Conservation (phyloP, 2,888 invertebrate species). For the Oxyteleia sp. region DNA sequence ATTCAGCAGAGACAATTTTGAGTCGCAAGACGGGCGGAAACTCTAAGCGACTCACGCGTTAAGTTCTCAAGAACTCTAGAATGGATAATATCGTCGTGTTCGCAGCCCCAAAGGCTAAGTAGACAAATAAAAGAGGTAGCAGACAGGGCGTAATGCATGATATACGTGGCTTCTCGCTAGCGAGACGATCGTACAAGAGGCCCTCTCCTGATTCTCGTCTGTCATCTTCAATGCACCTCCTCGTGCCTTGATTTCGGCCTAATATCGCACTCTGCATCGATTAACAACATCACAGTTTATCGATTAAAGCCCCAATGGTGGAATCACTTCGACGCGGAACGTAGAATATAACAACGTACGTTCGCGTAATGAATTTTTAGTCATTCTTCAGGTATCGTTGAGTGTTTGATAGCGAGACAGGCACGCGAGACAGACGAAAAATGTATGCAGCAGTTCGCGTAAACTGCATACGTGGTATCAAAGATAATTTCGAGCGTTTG, state of each 20-base stretch:
- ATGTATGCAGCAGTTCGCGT: neutral
- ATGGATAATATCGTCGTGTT: conserved; percentile 83
- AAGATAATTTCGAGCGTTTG: no score
- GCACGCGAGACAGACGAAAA: conserved; percentile 1
- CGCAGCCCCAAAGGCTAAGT: conserved; percentile 73
- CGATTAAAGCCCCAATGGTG: no score
- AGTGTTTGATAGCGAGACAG: conserved; percentile 9
- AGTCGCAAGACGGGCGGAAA: conserved; percentile 59
- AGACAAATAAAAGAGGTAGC: conserved; percentile 71
- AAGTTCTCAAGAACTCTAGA: conserved; percentile 85
- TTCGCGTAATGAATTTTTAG: conserved; percentile 42
- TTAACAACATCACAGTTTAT: conserved; percentile 84
- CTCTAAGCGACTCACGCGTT: conserved; percentile 80
- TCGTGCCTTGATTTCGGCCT: conserved; percentile 48
- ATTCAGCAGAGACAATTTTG: conserved; percentile 68
- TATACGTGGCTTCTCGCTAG: conserved; percentile 68
- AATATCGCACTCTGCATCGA: conserved; percentile 77
- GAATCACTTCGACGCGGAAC: no score
- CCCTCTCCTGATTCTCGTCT: conserved; percentile 58
- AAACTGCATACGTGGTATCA: neutral
- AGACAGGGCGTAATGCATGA: conserved; percentile 71
- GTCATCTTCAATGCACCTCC: conserved; percentile 59
- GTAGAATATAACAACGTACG: no score
- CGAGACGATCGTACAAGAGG: conserved; percentile 66
- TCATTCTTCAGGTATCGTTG: conserved; percentile 32